A percentile compares a stretch with the other conserved stretches of the same genome.
Evolutionary conservation across 2,797 vertebrate genomes (phyloP).

Genomic region (Sebastes kiyomatsui): DNA sequence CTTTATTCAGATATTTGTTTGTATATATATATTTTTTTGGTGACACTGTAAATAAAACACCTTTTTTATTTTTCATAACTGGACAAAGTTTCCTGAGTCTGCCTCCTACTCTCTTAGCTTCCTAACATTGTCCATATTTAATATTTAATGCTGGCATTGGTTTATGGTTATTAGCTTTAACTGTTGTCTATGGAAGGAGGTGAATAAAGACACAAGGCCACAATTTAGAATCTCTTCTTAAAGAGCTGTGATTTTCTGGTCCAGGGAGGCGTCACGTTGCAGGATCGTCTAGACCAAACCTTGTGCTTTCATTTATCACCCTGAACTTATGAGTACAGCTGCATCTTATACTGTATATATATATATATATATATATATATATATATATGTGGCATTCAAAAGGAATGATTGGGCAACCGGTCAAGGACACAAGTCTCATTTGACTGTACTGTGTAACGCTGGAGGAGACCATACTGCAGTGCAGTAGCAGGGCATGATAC

Average conservation of each 20-base stretch:
- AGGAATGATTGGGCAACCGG: not conserved
- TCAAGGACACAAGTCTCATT: not conserved
- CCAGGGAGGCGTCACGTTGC: not conserved
- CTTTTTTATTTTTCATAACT: too few relatives aligned
- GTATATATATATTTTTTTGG: too few relatives aligned
- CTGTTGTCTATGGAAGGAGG: not conserved
- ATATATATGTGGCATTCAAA: not conserved
- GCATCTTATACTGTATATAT: not conserved
- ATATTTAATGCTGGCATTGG: not conserved
- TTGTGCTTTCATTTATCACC: not conserved
- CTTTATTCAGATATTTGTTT: too few relatives aligned
- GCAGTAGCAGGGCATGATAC: not conserved
- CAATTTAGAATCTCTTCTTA: not conserved
- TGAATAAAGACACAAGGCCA: not conserved
- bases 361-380: not conserved
- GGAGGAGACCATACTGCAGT: constrained; percentile 23
- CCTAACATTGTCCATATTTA: not conserved
- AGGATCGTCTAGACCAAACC: not conserved
- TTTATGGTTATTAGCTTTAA: not conserved
- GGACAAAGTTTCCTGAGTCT: too few relatives aligned
- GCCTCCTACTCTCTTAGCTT: too few relatives aligned
- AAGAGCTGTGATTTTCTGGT: not conserved
- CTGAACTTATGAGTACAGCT: not conserved
- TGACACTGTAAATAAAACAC: too few relatives aligned
- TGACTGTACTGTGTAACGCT: not conserved